Percentiles rank a stretch among this genome's conserved stretches.
Conservation (phyloP, 2,113 vertebrate genomes). For the Thamnophis sirtalis region DNA sequence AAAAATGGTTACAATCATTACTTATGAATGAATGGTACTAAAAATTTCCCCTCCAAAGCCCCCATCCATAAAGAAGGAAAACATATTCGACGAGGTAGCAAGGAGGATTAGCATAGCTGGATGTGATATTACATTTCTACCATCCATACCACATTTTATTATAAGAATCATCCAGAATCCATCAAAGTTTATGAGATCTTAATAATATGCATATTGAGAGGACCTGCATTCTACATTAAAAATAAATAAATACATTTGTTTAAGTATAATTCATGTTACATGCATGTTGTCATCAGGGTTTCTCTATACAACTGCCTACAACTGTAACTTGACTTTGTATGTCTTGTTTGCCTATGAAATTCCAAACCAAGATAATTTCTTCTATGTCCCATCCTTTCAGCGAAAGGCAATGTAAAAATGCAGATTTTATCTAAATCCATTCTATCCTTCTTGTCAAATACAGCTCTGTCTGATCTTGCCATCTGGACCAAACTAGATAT, state of each 20-base stretch:
- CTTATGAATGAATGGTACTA: background rate
- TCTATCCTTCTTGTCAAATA: background rate
- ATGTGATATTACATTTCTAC: background rate
- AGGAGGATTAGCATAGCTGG: background rate
- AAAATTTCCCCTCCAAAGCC: background rate
- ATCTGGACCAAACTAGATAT: constrained; percentile 8
- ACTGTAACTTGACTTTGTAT: background rate
- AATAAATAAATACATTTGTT: background rate
- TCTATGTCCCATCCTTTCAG: background rate
- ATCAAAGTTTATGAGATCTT: background rate
- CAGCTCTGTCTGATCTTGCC: constrained; percentile 12
- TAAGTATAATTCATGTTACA: background rate
- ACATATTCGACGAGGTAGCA: background rate
- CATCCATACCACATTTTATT: background rate
- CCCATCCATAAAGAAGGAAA: background rate
- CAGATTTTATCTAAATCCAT: background rate
- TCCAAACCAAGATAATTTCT: constrained; percentile 26
- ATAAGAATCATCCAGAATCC: background rate
- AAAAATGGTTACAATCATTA: background rate
- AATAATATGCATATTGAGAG: background rate
- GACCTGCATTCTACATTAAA: background rate
- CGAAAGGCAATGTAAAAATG: constrained; percentile 6
- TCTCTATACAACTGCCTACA: constrained; percentile 12
- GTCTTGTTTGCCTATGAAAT: background rate
- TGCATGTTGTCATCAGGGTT: background rate